phyloP scores from a whole-genome alignment of 2,113 vertebrate species.

The Spea multiplicata region DNA sequence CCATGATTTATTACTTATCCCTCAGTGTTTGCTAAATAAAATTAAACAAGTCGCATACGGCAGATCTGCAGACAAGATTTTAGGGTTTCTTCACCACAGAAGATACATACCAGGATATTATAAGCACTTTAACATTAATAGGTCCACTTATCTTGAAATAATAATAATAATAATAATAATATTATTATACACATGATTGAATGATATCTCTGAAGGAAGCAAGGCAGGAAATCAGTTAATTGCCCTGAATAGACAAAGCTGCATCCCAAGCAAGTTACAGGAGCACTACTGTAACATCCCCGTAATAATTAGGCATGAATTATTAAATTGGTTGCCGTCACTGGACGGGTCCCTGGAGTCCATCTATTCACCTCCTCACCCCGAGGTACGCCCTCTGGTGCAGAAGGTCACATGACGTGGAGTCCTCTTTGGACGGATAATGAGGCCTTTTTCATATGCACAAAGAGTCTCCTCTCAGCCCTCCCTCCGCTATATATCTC shows the following conservation, averaged over 20 bases:
- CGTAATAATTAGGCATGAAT: constrained; percentile 25
- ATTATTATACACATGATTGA: no score
- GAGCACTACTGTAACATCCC: background rate
- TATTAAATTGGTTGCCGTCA: constrained; percentile 28
- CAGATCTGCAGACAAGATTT: no score
- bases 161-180: no score
- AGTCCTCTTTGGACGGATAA: background rate
- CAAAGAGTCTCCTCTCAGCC: background rate
- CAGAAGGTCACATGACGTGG: constrained; percentile 5
- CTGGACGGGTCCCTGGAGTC: background rate
- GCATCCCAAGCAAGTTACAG: background rate
- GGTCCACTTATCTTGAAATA: no score
- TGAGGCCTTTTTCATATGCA: constrained; percentile 6
- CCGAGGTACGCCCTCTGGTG: background rate
- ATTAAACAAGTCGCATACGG: no score
- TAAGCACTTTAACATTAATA: no score
- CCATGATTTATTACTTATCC: no score
- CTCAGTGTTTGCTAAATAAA: no score
- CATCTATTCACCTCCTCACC: constrained; percentile 17
- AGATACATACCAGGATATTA: no score
- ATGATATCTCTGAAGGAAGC: no score
- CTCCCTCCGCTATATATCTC: background rate
- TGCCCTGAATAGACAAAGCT: background rate
- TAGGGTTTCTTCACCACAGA: no score
- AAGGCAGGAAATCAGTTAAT: constrained; percentile 14